phyloP scores from a whole-genome alignment of 2,888 invertebrate genomes.

The Eretmocerus hayati region DNA sequence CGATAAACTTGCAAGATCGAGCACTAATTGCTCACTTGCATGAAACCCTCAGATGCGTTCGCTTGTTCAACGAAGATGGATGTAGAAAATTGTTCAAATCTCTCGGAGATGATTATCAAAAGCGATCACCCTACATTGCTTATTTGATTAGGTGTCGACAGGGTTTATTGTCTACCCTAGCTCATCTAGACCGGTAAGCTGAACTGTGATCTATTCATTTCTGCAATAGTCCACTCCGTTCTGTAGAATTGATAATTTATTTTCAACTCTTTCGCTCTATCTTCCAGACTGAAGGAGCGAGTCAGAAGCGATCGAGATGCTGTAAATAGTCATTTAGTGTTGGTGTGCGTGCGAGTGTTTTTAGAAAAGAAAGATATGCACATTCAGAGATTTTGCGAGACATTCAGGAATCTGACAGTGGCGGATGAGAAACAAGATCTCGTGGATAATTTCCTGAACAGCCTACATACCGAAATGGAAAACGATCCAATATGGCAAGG shows the following conservation, averaged over 20 bases:
- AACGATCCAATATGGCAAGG: slow-evolving; percentile 68
- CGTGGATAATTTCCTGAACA: slow-evolving; percentile 73
- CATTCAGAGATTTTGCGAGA: slow-evolving; percentile 67
- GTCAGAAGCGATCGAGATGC: slow-evolving; percentile 64
- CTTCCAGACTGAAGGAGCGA: slow-evolving; percentile 51
- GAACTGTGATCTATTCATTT: slow-evolving; percentile 1
- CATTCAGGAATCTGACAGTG: slow-evolving; percentile 71
- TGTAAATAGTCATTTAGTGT: slow-evolving; percentile 66
- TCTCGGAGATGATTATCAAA: slow-evolving; percentile 68
- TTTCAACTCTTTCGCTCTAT: slow-evolving; percentile 1
- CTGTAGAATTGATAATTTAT: neutral
- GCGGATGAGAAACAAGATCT: slow-evolving; percentile 89
- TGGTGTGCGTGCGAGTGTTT: slow-evolving; percentile 72
- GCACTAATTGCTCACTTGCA: slow-evolving; percentile 72
- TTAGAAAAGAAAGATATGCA: slow-evolving; percentile 69
- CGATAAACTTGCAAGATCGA: slow-evolving; percentile 71
- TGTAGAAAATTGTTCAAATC: slow-evolving; percentile 68
- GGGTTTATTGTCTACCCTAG: slow-evolving; percentile 66
- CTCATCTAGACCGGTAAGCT: slow-evolving; percentile 62
- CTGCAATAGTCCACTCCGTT: neutral
- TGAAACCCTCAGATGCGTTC: slow-evolving; percentile 74
- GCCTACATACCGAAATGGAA: slow-evolving; percentile 62
- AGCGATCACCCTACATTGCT: slow-evolving; percentile 71
- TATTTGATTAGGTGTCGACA: slow-evolving; percentile 77
- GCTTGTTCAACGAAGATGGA: slow-evolving; percentile 62